phyloP scores from a whole-genome alignment of 2,888 invertebrate species.

The Sarcophaga subvicina region DNA sequence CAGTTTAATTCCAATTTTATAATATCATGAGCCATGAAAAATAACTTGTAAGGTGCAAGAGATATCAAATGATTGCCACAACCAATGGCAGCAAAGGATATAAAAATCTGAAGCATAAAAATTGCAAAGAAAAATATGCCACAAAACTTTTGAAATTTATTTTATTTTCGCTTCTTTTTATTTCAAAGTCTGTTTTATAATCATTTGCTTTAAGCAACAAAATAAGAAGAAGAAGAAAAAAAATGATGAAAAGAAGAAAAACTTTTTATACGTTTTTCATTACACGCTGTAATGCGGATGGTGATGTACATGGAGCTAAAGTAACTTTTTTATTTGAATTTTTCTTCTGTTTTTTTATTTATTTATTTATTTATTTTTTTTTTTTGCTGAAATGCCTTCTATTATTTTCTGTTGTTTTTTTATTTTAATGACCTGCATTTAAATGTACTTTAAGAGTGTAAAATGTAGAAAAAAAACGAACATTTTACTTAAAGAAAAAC shows the following conservation, averaged over 20 bases:
- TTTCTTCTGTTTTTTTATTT: background rate
- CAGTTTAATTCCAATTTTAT: too few relatives aligned
- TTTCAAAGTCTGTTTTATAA: background rate
- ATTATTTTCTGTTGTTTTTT: conserved; percentile 16
- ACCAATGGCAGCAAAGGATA: background rate
- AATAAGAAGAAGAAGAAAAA: background rate
- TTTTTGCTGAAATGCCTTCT: conserved; percentile 18
- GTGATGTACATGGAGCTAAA: conserved; percentile 34
- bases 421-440: conserved; percentile 51
- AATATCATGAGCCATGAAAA: too few relatives aligned
- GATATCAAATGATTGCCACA: too few relatives aligned
- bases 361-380: background rate
- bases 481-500: background rate
- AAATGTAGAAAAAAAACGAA: conserved; percentile 15
- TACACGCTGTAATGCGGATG: conserved; percentile 12
- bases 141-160: conserved; percentile 27
- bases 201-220: too few relatives aligned
- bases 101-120: background rate
- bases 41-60: too few relatives aligned
- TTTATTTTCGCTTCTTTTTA: conserved; percentile 5
- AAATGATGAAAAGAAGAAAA: conserved; percentile 8
- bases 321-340: conserved; percentile 32
- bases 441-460: conserved; percentile 17
- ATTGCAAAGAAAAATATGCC: background rate
- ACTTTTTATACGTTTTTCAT: conserved; percentile 27